Conservation (phyloP, 2,797 vertebrate genomes). For the Tapirus indicus region DNA sequence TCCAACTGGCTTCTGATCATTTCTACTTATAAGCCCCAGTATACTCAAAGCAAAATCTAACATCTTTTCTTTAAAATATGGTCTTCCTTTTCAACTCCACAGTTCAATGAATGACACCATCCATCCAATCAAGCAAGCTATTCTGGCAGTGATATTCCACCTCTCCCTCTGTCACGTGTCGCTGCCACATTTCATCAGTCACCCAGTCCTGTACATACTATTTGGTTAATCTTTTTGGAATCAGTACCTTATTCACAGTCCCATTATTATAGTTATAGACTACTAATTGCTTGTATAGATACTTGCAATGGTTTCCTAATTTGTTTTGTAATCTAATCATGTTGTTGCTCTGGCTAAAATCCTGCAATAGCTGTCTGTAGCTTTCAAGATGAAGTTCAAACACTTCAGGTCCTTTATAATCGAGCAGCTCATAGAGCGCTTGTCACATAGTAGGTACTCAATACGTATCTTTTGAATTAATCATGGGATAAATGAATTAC, state of each 20-base stretch:
- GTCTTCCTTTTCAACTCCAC: not conserved
- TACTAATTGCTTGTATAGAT: not conserved
- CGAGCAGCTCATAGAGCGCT: not conserved
- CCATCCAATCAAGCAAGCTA: not conserved
- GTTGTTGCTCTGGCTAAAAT: not conserved
- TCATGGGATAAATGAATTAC: not conserved
- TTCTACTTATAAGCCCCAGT: not conserved
- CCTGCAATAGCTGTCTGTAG: not conserved
- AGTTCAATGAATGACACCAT: not conserved
- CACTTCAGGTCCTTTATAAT: not conserved
- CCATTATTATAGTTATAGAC: not conserved
- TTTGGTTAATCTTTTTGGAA: not conserved
- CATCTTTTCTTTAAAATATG: not conserved
- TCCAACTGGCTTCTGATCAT: not conserved
- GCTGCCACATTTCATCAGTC: not conserved
- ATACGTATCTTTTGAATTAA: not conserved
- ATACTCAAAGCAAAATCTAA: not conserved
- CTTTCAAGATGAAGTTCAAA: not conserved
- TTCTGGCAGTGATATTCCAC: not conserved
- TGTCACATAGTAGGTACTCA: not conserved
- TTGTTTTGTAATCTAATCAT: not conserved
- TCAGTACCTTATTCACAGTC: not conserved
- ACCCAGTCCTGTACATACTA: rapidly evolving
- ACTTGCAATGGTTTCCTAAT: not conserved
- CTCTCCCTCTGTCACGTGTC: not conserved